A percentile compares a stretch with the other conserved stretches of the same genome.
phyloP scores from a whole-genome alignment of 2,888 invertebrate genomes.

The Drosophila anomalipes region DNA sequence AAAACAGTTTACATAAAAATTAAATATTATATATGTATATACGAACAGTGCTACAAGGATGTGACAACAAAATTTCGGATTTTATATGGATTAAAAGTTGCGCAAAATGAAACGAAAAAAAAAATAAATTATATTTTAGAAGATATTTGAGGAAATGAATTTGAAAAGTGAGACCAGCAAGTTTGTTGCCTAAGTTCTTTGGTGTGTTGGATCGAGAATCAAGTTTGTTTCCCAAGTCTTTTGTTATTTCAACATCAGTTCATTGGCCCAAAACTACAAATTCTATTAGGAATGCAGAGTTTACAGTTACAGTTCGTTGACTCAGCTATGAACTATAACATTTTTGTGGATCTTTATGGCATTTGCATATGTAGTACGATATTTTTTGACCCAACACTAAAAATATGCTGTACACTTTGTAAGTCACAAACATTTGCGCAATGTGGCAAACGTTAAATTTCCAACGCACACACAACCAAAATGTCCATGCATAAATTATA shows the following conservation, averaged over 20 bases:
- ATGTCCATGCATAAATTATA: slow-evolving; percentile 45
- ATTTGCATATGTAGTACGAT: slow-evolving; percentile 1
- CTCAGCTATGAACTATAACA: slow-evolving; percentile 9
- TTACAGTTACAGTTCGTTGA: slow-evolving; percentile 53
- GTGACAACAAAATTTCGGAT: slow-evolving; percentile 33
- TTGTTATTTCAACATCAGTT: slow-evolving; percentile 20
- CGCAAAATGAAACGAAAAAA: neutral
- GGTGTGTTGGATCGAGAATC: slow-evolving; percentile 9
- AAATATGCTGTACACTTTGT: slow-evolving; percentile 2
- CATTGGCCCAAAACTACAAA: slow-evolving; percentile 15
- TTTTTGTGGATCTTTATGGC: slow-evolving; percentile 12
- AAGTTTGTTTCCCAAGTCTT: slow-evolving; percentile 35
- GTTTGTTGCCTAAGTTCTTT: slow-evolving; percentile 44
- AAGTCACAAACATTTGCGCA: slow-evolving; percentile 43
- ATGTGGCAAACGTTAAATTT: slow-evolving; percentile 37
- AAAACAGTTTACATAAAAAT: neutral
- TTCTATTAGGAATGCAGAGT: slow-evolving; percentile 20
- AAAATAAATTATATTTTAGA: neutral
- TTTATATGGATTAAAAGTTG: slow-evolving; percentile 33
- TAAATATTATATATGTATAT: slow-evolving; percentile 5
- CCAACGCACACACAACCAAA: slow-evolving; percentile 23
- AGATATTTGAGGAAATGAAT: neutral
- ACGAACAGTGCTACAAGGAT: slow-evolving; percentile 63
- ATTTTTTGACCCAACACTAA: slow-evolving; percentile 9
- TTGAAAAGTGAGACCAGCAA: slow-evolving; percentile 8